phyloP scores from a whole-genome alignment of 1,140 invertebrate genomes.

The Pteromalus puparum region DNA sequence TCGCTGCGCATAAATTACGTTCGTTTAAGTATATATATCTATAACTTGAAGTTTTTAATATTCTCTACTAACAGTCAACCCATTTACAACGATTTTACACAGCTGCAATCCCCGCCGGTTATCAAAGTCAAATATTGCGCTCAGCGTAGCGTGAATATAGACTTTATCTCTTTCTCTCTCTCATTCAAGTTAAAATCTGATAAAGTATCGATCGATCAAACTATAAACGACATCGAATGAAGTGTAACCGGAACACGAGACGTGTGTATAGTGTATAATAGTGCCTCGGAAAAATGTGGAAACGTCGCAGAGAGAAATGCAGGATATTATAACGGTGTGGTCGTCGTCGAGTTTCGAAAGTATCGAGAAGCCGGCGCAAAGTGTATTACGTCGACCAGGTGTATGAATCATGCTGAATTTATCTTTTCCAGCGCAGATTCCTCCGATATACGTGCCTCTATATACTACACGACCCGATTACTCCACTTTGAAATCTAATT shows the following conservation, averaged over 20 bases:
- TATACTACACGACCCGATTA: background rate
- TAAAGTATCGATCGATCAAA: background rate
- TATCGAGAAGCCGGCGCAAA: background rate
- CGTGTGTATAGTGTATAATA: background rate
- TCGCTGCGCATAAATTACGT: no score
- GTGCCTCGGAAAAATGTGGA: no score
- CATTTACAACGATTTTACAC: background rate
- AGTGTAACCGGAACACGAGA: background rate
- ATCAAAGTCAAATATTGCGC: background rate
- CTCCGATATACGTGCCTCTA: background rate
- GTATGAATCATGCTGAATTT: slow-evolving; percentile 42
- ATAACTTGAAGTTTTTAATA: background rate
- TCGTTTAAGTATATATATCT: no score
- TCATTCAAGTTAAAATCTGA: background rate
- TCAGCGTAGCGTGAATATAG: background rate
- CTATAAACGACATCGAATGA: background rate
- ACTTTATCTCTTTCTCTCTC: background rate
- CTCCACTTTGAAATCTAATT: background rate
- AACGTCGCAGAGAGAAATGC: background rate
- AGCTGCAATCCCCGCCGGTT: background rate
- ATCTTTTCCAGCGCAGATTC: slow-evolving; percentile 22
- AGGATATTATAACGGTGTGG: background rate
- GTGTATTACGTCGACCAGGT: slow-evolving; percentile 29
- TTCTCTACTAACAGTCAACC: no score
- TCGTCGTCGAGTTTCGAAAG: slow-evolving; percentile 33